phyloP scores from a whole-genome alignment of 2,797 vertebrate genomes.

The Schizopygopsis malacanthus region DNA sequence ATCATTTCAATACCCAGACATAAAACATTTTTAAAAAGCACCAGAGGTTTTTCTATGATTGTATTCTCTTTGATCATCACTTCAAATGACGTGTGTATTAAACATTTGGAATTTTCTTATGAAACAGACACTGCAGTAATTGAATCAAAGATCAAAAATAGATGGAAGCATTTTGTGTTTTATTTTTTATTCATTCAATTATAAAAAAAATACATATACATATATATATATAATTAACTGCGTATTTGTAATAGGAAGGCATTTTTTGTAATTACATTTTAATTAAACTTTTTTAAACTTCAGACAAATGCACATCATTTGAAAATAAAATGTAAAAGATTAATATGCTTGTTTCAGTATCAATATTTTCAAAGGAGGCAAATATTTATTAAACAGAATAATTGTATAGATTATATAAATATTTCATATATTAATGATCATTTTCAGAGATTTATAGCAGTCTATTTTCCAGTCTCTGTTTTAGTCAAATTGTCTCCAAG shows the following conservation, averaged over 20 bases:
- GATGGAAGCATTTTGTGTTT: slow-evolving; percentile 6
- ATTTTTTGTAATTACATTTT: neutral
- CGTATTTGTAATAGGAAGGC: neutral
- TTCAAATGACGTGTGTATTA: slow-evolving; percentile 47
- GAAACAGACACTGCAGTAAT: slow-evolving; percentile 15
- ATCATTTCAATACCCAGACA: slow-evolving; percentile 68
- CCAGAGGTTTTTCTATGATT: slow-evolving; percentile 5
- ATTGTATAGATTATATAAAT: neutral
- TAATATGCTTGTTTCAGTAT: neutral
- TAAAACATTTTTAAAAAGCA: slow-evolving; percentile 47
- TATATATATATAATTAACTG: neutral
- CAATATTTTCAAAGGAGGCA: neutral
- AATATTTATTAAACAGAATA: neutral
- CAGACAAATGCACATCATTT: neutral
- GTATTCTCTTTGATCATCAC: slow-evolving; percentile 45
- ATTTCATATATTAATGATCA: neutral
- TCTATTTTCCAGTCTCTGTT: neutral
- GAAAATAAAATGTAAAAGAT: neutral
- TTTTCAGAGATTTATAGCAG: neutral
- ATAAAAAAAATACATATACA: neutral
- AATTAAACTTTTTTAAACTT: neutral
- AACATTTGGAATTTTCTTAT: slow-evolving; percentile 15
- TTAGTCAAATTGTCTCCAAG: neutral
- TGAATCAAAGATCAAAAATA: slow-evolving; percentile 21
- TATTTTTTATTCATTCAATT: neutral